A percentile compares a stretch with the other conserved stretches of the same genome.
Evolutionary conservation across 2,113 vertebrate species (phyloP).

Genomic region (Tauraco erythrolophus): DNA sequence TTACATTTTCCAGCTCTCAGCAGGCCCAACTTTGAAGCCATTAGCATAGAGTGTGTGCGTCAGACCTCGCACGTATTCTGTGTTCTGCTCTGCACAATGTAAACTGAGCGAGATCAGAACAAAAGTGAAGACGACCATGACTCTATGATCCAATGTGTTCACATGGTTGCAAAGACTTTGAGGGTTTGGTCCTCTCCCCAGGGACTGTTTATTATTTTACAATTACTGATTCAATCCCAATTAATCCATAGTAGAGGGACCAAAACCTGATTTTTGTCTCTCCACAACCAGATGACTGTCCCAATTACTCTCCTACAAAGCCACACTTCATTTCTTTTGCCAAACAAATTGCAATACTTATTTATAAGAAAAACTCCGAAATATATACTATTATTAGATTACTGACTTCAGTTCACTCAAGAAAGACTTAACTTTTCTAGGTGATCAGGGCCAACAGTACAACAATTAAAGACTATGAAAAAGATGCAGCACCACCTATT

Average conservation of each 20-base stretch:
- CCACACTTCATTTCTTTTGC: not conserved
- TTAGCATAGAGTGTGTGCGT: not conserved
- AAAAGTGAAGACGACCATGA: not conserved
- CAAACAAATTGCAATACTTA: not conserved
- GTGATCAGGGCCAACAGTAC: not conserved
- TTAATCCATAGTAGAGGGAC: not conserved
- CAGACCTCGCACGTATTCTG: not conserved
- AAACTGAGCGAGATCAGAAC: not conserved
- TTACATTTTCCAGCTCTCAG: not conserved
- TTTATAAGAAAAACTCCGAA: too few species aligned
- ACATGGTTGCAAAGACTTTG: not conserved
- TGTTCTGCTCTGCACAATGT: not conserved
- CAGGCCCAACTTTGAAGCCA: not conserved
- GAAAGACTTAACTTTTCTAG: not conserved
- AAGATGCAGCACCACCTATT: conserved; percentile 62
- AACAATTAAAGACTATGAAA: not conserved
- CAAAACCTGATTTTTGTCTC: not conserved
- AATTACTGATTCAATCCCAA: not conserved
- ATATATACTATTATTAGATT: not conserved
- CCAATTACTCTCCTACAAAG: not conserved
- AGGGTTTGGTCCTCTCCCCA: not conserved
- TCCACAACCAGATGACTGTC: not conserved
- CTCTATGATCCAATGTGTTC: not conserved
- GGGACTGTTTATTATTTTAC: not conserved
- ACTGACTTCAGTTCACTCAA: not conserved